Evolutionary conservation across 2,888 invertebrate genomes (phyloP).

Genomic region (Latrodectus hesperus): DNA sequence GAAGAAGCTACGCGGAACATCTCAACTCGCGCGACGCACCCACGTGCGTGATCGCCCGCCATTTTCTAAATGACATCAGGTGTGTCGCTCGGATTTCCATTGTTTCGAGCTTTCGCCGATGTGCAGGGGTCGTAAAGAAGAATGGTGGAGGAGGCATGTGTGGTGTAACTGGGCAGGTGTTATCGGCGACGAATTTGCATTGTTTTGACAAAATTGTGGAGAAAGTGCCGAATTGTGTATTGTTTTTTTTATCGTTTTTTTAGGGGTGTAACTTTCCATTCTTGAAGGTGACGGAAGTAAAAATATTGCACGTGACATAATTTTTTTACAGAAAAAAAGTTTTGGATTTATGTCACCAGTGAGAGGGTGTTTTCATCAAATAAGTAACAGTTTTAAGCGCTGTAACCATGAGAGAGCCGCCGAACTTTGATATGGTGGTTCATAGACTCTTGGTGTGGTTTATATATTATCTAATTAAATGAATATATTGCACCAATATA

Average conservation of each 20-base stretch:
- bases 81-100: constrained; percentile 32
- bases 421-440: too few relatives aligned
- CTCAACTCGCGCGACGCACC: constrained; percentile 29
- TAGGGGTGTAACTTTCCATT: constrained; percentile 38
- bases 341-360: too few relatives aligned
- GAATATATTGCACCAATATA: too few relatives aligned
- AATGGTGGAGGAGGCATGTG: not conserved
- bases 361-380: too few relatives aligned
- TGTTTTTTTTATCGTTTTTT: constrained; percentile 10
- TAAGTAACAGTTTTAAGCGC: too few relatives aligned
- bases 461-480: too few relatives aligned
- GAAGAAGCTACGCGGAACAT: constrained; percentile 37
- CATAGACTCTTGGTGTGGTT: too few relatives aligned
- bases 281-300: constrained; percentile 14
- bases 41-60: constrained; percentile 31
- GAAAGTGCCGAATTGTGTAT: constrained; percentile 21
- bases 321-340: not conserved
- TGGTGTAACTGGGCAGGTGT: constrained; percentile 19
- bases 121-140: not conserved
- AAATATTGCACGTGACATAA: constrained; percentile 30
- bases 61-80: constrained; percentile 42
- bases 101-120: constrained; percentile 41
- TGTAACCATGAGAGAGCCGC: too few relatives aligned
- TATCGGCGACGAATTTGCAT: constrained; percentile 6
- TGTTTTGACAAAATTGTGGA: constrained; percentile 4